Percentiles rank a stretch among this genome's conserved stretches.
These are phyloP conservation scores for Dolichomitus sp. DNA, from an alignment of 2,888 invertebrate genomes.

Conservation along the genomic window DNA sequence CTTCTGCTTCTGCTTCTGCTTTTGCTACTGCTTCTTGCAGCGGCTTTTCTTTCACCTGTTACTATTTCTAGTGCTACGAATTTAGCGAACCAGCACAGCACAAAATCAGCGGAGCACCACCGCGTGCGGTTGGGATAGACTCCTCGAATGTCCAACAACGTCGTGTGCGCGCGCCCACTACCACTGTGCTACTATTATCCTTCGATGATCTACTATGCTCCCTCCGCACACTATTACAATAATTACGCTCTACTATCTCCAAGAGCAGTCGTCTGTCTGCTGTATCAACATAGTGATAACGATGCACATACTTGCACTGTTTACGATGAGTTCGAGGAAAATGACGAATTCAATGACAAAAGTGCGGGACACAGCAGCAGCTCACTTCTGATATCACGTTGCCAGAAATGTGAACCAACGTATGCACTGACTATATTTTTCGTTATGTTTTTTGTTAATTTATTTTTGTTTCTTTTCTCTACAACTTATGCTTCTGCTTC, in stretches of 20 bases:
- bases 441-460: neutral
- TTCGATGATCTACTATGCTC: conserved; percentile 42
- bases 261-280: conserved; percentile 14
- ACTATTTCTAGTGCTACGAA: conserved; percentile 15
- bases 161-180: conserved; percentile 53
- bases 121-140: conserved; percentile 8
- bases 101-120: conserved; percentile 21
- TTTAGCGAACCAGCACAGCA: conserved; percentile 7
- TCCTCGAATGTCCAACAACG: conserved; percentile 37
- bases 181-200: conserved; percentile 13
- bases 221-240: conserved; percentile 17
- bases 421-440: conserved; percentile 14
- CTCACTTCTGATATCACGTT: conserved; percentile 23
- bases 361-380: conserved; percentile 6
- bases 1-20: neutral
- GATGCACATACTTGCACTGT: conserved; percentile 30
- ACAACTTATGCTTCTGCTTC: neutral
- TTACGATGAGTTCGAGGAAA: conserved; percentile 13
- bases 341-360: neutral
- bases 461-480: neutral
- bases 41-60: neutral
- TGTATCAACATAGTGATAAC: conserved; percentile 20
- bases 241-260: conserved; percentile 42
- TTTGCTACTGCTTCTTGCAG: neutral
- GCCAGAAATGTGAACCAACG: conserved; percentile 1